Evolutionary conservation across 2,113 vertebrate genomes (phyloP).

Genomic region (Gopherus evgoodei): DNA sequence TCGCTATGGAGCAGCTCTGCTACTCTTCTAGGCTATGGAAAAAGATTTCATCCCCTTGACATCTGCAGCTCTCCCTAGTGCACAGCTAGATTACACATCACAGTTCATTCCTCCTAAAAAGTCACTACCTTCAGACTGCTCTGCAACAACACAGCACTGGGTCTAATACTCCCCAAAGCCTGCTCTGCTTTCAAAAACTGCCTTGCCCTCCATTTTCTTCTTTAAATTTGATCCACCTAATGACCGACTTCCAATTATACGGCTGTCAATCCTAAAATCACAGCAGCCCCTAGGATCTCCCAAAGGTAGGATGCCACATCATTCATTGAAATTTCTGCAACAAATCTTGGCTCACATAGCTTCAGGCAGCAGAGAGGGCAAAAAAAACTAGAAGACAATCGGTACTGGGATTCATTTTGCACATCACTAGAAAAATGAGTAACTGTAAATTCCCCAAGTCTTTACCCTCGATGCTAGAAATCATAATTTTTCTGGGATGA

Average conservation of each 20-base stretch:
- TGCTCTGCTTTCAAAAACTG: constrained; percentile 68
- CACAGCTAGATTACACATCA: not conserved
- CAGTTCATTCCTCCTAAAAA: constrained; percentile 11
- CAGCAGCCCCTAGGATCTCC: constrained; percentile 64
- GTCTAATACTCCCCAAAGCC: constrained; percentile 65
- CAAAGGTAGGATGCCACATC: constrained; percentile 59
- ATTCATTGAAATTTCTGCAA: constrained; percentile 65
- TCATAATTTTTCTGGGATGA: not conserved
- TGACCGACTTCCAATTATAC: constrained; percentile 73
- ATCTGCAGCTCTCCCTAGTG: not conserved
- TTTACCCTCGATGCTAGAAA: constrained; percentile 40
- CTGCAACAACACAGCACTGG: constrained; percentile 31
- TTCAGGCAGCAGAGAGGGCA: constrained; percentile 42
- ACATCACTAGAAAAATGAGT: constrained; percentile 19
- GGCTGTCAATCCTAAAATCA: constrained; percentile 74
- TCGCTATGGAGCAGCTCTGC: not conserved
- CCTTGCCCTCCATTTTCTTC: constrained; percentile 57
- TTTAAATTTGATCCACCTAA: constrained; percentile 72
- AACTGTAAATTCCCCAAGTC: constrained; percentile 23
- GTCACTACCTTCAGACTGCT: constrained; percentile 20
- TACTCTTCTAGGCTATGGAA: not conserved
- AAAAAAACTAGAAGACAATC: constrained; percentile 45
- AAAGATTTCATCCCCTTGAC: not conserved
- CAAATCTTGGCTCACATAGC: constrained; percentile 63
- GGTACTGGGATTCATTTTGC: constrained; percentile 38